Conservation (phyloP, 2,113 vertebrate species). For the Todiramphus saurophagus region DNA sequence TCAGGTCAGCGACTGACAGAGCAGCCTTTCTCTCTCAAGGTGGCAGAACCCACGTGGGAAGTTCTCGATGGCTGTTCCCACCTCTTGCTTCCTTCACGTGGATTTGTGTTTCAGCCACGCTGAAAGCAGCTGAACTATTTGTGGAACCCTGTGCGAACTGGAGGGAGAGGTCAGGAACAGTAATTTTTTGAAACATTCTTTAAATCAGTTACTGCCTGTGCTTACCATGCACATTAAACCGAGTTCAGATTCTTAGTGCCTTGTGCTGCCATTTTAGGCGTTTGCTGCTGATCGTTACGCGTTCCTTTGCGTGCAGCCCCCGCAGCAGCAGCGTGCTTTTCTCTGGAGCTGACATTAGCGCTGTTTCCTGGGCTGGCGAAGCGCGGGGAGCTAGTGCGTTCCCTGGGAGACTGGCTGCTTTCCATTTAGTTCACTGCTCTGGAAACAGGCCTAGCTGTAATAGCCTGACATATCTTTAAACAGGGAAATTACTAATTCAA, state of each 20-base stretch:
- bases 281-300: neutral
- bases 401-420: conserved; percentile 45
- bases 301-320: neutral
- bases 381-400: neutral
- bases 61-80: neutral
- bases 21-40: neutral
- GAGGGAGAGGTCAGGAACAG: neutral
- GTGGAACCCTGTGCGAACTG: neutral
- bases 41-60: neutral
- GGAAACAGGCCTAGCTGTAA: conserved; percentile 44
- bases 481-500: conserved; percentile 59
- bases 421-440: conserved; percentile 47
- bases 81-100: neutral
- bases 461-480: conserved; percentile 48
- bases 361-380: conserved; percentile 19
- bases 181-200: neutral
- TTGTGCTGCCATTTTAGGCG: neutral
- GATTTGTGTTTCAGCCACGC: neutral
- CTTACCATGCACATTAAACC: neutral
- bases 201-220: neutral
- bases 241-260: neutral
- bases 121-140: neutral
- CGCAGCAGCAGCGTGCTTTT: neutral
- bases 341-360: conserved; percentile 19
- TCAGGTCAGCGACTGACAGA: neutral